Base-by-base conservation (phyloP, 2,797 vertebrate species). In the Prunella strophiata region DNA sequence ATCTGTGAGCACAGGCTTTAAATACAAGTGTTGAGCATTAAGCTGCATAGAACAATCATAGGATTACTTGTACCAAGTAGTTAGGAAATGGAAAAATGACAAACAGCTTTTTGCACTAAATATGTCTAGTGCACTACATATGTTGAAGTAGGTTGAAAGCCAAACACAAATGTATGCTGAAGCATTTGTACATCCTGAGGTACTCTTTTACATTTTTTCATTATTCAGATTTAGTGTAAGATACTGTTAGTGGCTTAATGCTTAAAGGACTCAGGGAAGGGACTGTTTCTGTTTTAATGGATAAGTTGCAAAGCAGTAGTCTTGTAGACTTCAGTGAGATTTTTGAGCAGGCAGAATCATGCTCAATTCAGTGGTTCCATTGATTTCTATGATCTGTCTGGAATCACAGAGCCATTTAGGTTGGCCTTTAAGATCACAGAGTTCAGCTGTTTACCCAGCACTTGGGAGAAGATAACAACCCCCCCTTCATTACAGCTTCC, bases 21-120 rank as follows among this genome's bases (percentile, higher is more conserved):
- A 68, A 76, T 85, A 26, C 9, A 71, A 73, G 42, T 32, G 22
- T 26, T 83, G 43, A 87, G 30, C 62, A 40, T 68, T 68, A 71
- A 72, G 32, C 51, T 67, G 72, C 13, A 26, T 8, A 51, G 57
- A 91, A 57, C 26, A 81, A 26, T 73, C 51, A 48, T 15, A 91
- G 83, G 72, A 94, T 94, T 88, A 79, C 55, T 95, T 93, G 23
- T 85, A 58, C 59, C 4, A 4, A 85, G 54, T 59, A 91, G 85
- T 79, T 95, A 95, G 89, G 67, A 95, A 93, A 74, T 88, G 54
- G 74, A 92, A 74, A 90, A 93, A 89, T 85, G 34, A 72, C 16
- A 20, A 52, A 47, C 48, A 55, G 19, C 29, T 94, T 95, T 76
- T 73, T 87, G 32, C 17, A 70, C 58, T 91, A 74, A 40, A 16